These are phyloP conservation scores for Melanitta fusca DNA, from an alignment of 2,797 vertebrate species.

Conservation along the genomic window DNA sequence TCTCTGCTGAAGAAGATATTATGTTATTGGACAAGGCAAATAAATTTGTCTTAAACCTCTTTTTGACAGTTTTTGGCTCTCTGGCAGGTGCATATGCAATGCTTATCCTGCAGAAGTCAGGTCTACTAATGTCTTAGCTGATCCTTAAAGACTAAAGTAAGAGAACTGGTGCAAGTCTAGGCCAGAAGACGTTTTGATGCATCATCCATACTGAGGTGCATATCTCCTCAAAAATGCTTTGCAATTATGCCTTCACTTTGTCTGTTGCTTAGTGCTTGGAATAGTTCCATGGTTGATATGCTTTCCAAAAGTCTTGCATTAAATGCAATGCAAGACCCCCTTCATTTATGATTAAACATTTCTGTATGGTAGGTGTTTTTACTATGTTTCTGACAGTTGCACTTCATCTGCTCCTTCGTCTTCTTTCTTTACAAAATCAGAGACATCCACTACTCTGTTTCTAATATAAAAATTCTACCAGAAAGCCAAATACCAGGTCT, in stretches of 20 bases:
- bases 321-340: neutral
- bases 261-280: neutral
- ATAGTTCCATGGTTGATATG: neutral
- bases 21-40: neutral
- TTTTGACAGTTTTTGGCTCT: neutral
- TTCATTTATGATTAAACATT: neutral
- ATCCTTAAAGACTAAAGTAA: neutral
- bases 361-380: neutral
- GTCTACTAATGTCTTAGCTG: neutral
- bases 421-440: neutral
- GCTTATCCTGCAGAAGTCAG: neutral
- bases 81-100: neutral
- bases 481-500: neutral
- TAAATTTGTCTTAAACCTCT: neutral
- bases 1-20: neutral
- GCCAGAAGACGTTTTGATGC: neutral
- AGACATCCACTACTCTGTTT: neutral
- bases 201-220: neutral
- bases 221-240: neutral
- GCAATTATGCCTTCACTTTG: neutral
- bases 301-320: neutral
- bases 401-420: neutral
- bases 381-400: neutral
- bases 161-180: neutral
- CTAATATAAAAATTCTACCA: neutral